These are phyloP conservation scores for Sebastes aleutianus DNA, from an alignment of 2,797 vertebrate genomes.

Conservation along the genomic window DNA sequence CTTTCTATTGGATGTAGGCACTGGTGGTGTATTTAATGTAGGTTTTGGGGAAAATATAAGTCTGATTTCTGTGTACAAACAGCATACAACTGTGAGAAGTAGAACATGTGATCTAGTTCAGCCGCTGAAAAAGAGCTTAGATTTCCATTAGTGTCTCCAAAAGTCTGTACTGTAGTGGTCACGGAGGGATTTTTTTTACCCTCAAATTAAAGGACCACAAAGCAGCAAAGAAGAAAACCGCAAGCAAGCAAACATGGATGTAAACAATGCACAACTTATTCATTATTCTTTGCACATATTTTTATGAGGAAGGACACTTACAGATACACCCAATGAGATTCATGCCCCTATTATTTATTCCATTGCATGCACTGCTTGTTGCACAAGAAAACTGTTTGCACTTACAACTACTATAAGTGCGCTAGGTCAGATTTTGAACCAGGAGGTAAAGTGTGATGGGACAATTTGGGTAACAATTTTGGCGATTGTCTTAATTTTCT, in stretches of 20 bases:
- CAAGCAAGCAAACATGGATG: neutral
- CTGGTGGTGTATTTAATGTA: neutral
- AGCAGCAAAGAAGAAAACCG: neutral
- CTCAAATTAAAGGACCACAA: neutral
- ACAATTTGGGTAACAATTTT: neutral
- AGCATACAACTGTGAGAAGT: no score
- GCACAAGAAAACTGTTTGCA: neutral
- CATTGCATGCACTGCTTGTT: neutral
- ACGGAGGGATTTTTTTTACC: neutral
- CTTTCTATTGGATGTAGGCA: neutral
- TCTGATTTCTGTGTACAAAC: no score
- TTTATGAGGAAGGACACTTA: neutral
- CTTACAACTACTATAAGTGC: neutral
- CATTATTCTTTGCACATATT: neutral
- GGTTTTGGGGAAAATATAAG: neutral
- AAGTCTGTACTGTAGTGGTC: neutral
- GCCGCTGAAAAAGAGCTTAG: neutral
- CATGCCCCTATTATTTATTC: neutral
- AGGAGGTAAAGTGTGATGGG: neutral
- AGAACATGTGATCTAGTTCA: neutral
- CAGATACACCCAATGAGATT: neutral
- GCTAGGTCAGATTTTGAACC: neutral
- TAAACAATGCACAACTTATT: neutral
- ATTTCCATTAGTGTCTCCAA: neutral
- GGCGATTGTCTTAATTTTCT: rapidly evolving